phyloP scores from a whole-genome alignment of 1,140 invertebrate genomes.

The Brachionus rotundiformis region DNA sequence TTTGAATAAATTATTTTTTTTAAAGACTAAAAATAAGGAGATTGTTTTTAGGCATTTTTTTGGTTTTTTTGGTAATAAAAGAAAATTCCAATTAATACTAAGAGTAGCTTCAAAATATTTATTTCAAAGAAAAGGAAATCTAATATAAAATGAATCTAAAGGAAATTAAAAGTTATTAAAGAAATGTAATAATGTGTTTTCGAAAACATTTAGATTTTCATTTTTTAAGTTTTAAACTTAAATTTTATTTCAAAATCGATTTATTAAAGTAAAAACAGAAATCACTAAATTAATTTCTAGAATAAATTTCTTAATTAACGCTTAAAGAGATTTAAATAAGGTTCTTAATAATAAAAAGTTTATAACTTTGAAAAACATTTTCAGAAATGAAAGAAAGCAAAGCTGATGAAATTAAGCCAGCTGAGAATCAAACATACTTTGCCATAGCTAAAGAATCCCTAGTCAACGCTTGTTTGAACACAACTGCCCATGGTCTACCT shows the following conservation, averaged over 20 bases:
- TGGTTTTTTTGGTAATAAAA: too few relatives aligned
- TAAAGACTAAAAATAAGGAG: too few relatives aligned
- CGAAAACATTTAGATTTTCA: too few relatives aligned
- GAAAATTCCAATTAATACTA: too few relatives aligned
- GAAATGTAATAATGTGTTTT: too few relatives aligned
- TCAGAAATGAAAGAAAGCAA: neutral
- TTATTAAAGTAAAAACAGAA: neutral
- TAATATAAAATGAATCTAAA: too few relatives aligned
- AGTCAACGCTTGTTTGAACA: neutral
- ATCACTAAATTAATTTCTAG: neutral
- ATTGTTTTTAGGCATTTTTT: too few relatives aligned
- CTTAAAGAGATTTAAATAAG: neutral
- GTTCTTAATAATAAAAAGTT: neutral
- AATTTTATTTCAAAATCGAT: neutral
- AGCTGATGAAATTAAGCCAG: neutral
- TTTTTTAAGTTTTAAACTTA: neutral
- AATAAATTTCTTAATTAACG: neutral
- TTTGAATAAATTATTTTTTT: too few relatives aligned
- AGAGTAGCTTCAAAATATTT: too few relatives aligned
- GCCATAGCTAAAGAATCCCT: neutral
- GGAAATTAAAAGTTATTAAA: too few relatives aligned
- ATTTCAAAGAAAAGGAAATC: too few relatives aligned
- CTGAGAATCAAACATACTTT: neutral
- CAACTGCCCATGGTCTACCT: conserved; percentile 44
- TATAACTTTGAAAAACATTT: neutral